Evolutionary conservation across 2,888 invertebrate species (phyloP), one percentile per base, ranked within the genome.

Genomic region (Nemotelus pantherinus): DNA sequence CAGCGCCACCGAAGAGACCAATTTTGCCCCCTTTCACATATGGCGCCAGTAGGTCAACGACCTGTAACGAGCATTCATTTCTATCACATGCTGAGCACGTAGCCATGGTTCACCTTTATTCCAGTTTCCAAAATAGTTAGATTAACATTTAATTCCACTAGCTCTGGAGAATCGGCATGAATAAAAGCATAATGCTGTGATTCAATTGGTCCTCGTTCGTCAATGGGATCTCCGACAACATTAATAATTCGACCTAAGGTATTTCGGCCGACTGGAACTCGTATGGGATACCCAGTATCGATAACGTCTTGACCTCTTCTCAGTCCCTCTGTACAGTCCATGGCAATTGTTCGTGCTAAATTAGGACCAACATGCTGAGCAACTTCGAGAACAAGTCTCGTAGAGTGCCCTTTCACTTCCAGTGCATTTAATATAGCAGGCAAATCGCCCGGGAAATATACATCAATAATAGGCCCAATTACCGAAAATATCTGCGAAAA

Each of bases 21-120:
- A 97, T 96, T 88, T 97, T 97, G 86, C 97, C 97, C 87, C 97
- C 97, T 90, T 95, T 97, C 80, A 92, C 95, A 86, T 97, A 97
- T 53, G 97, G 97, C 80, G 96, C 96, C 79, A 97, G 89, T 80
- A 97, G 89, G 87, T 97, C 97, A 76, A 97, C 96, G 81, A 97
- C 97, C 88, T 95, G 39, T 67, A 76, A 25, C 9, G 63, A 47
- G 74, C 3, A 55, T 55, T 25, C 25, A 25, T 25, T 25, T 25
- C 25, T 25, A 25, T 25, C 25, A 25, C 25, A 25, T 25, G 25
- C 25, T 25, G 25, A 25, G 25, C 25, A 25, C 25, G 25, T 25
- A 25, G 25, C 1, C 25, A 25, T 25, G 25, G 1, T 25, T 6
- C 43, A 58, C 94, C 92, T 85, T 85, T 85, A 97, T 97, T 80